These are phyloP conservation scores for Labroides dimidiatus DNA, from an alignment of 2,797 vertebrate genomes.

Conservation along the genomic window DNA sequence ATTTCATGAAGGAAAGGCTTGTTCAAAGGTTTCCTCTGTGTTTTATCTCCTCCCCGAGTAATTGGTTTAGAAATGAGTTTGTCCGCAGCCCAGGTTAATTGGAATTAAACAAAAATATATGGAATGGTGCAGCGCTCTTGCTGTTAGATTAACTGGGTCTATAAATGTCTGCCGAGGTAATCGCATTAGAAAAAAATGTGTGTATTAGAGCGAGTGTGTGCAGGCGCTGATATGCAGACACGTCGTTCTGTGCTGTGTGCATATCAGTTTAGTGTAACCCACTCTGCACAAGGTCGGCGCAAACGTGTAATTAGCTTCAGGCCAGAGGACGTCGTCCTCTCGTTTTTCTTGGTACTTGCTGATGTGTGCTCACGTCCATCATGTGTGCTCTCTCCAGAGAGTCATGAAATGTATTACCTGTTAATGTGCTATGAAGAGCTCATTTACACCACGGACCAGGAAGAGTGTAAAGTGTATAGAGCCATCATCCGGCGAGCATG, in stretches of 20 bases:
- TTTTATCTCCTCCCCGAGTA: constrained; percentile 72
- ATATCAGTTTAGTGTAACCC: constrained; percentile 22
- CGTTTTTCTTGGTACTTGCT: constrained; percentile 35
- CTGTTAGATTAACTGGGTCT: constrained; percentile 75
- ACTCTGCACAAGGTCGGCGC: constrained; percentile 38
- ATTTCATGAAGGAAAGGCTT: constrained; percentile 52
- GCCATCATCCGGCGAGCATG: constrained; percentile 36
- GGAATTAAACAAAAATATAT: constrained; percentile 75
- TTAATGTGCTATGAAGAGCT: constrained; percentile 66
- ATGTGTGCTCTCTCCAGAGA: constrained; percentile 43
- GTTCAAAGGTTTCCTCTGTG: constrained; percentile 64
- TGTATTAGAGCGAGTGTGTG: constrained; percentile 32
- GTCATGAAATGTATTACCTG: constrained; percentile 54
- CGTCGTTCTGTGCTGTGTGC: constrained; percentile 13
- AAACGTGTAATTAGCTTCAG: constrained; percentile 49
- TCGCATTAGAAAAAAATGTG: constrained; percentile 61
- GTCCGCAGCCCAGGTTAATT: constrained; percentile 75
- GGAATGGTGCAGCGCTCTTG: constrained; percentile 53
- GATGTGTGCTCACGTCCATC: constrained; percentile 43
- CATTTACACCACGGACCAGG: constrained; percentile 46
- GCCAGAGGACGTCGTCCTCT: constrained; percentile 25
- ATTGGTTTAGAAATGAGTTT: constrained; percentile 79
- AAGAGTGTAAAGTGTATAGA: constrained; percentile 40
- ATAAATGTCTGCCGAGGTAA: constrained; percentile 73
- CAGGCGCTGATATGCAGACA: constrained; percentile 15